A percentile compares a stretch with the other conserved stretches of the same genome.
phyloP scores from a whole-genome alignment of 2,113 vertebrate genomes.

The Kryptolebias marmoratus region DNA sequence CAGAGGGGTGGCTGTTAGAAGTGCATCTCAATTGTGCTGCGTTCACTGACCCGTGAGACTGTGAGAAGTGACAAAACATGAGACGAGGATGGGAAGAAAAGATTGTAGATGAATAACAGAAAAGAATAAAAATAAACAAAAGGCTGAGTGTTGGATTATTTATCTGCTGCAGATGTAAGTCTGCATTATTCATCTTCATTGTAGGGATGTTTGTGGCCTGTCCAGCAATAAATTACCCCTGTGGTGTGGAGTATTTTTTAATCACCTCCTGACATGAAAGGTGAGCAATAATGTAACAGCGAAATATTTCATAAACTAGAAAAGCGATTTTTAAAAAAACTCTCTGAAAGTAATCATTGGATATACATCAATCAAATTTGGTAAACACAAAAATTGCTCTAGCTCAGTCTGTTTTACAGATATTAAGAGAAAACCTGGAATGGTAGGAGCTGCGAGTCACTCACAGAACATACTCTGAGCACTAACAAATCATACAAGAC shows the following conservation, averaged over 20 bases:
- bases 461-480: no score
- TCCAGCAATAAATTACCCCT: conserved; percentile 8
- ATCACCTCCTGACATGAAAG: background rate
- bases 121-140: conserved; percentile 31
- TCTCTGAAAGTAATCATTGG: no score
- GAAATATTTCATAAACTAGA: no score
- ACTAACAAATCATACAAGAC: no score
- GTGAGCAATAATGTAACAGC: no score
- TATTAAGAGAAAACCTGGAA: no score
- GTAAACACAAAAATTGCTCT: no score
- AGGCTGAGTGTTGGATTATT: conserved; percentile 50
- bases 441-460: no score
- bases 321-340: no score
- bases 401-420: no score
- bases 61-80: conserved; percentile 41
- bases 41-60: conserved; percentile 49
- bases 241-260: background rate
- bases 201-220: conserved; percentile 27
- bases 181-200: conserved; percentile 57
- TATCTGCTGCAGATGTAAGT: conserved; percentile 55
- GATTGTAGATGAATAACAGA: conserved; percentile 7
- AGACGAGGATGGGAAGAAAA: conserved; percentile 15
- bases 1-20: conserved; percentile 8
- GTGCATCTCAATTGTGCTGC: conserved; percentile 33
- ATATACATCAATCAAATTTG: no score